Percentiles rank a stretch among this genome's conserved stretches.
Conservation (phyloP, 64 coral and sea anemone genomes). For the Actinia tenebrosa region DNA sequence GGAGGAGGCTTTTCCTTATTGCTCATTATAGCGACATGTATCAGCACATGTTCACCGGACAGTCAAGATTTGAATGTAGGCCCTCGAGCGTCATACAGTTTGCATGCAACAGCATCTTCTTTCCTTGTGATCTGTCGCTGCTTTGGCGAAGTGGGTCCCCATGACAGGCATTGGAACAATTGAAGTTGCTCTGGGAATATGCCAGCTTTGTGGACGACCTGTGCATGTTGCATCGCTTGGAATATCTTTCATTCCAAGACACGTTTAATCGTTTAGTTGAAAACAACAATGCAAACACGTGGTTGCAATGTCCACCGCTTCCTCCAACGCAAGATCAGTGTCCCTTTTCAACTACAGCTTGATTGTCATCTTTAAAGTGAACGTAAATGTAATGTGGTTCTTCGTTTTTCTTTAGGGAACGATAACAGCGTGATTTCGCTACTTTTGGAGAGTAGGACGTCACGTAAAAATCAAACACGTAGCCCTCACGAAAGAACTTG, state of each 20-base stretch:
- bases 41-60: not conserved
- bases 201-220: constrained; percentile 28
- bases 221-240: constrained; percentile 14
- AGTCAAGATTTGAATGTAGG: not conserved
- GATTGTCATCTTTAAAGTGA: no score
- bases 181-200: constrained; percentile 34
- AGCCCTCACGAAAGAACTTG: no score
- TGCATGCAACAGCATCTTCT: constrained; percentile 29
- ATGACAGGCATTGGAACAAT: constrained; percentile 44
- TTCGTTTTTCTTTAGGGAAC: no score
- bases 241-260: not conserved
- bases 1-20: constrained; percentile 33
- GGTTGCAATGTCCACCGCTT: constrained; percentile 40
- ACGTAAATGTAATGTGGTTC: no score
- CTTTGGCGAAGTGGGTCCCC: constrained; percentile 47
- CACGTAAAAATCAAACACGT: no score
- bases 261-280: constrained; percentile 38
- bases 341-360: no score
- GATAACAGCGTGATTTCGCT: no score
- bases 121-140: constrained; percentile 24
- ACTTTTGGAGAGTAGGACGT: no score
- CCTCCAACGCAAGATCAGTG: no score
- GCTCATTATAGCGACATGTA: constrained; percentile 19
- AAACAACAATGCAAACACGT: constrained; percentile 5
- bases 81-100: constrained; percentile 34